phyloP scores from a whole-genome alignment of 2,888 invertebrate genomes.

The Limnephilus auricula region DNA sequence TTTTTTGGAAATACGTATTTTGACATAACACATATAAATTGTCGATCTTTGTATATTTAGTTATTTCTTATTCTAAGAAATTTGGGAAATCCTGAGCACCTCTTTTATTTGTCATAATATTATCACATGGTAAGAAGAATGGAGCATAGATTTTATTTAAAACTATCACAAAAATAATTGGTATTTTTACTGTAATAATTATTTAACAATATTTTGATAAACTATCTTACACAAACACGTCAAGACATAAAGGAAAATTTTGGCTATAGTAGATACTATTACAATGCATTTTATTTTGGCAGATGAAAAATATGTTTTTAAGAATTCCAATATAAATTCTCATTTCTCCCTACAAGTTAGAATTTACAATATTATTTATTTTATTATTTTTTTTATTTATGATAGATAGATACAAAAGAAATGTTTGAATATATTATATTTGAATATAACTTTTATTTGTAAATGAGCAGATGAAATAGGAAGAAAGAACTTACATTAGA shows the following conservation, averaged over 20 bases:
- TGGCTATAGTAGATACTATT: neutral
- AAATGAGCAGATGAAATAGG: neutral
- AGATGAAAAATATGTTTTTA: neutral
- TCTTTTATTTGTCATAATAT: slow-evolving; percentile 16
- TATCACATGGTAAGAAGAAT: neutral
- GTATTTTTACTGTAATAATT: neutral
- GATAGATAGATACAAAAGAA: too few relatives aligned
- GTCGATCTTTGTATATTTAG: neutral
- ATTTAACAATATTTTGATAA: neutral
- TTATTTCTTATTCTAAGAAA: neutral
- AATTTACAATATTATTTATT: neutral
- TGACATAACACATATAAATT: neutral
- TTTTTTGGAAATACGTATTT: neutral
- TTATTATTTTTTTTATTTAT: too few relatives aligned
- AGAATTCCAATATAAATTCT: neutral
- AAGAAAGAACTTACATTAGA: neutral
- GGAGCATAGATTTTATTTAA: neutral
- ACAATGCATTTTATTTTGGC: neutral
- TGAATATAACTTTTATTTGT: neutral
- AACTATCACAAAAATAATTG: neutral
- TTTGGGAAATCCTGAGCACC: slow-evolving; percentile 6
- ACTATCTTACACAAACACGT: neutral
- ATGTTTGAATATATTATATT: too few relatives aligned
- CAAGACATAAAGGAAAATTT: neutral
- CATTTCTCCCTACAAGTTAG: neutral